Base-by-base conservation (phyloP, 2,888 invertebrate species). In the Dexiosoma caninum region DNA sequence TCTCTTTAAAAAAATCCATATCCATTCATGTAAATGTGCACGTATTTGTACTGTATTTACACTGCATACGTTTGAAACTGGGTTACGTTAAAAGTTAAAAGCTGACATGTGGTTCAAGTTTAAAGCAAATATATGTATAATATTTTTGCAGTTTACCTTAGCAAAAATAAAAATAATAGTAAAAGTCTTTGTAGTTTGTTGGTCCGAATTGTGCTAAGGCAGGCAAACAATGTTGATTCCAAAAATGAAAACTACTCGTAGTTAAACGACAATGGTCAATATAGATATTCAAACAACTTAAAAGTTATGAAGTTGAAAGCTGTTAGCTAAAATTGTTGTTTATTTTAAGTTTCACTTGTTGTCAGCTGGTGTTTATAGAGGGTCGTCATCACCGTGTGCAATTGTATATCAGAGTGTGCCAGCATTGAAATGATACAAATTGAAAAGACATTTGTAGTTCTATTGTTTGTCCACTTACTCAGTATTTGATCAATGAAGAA, bases 221-320 rank as follows among this genome's bases (percentile, higher is more conserved):
- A 21, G 5, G 6, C n/a, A n/a, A n/a, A 42, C 5, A 27, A 27
- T 10, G 16, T 1, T 42, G 42, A 27, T 42, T 7, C 1, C 42
- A 60, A 16, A 27, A 27, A 27, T 5, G 1, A 10, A 60, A 60
- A 53, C 14, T 57, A 2, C 40, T 21, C 12, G 12, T 37, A 42
- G 23, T 12, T 49, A 64, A 64, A 23, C 2, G 16, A 37, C 14
- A 66, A 16, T 51, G 51, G 51, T 16, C 66, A 51, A 27, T 12
- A n/a, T 27, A 44, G 14, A 37, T 16, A 37, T 37, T 37, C 27
- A 12, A 51, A 27, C 19, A 51, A 23, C 51, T 23, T 27, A 51
- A 37, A 66, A 66, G 7, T 66, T 66, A 37, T 66, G 16, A 66
- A 51, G 27, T 51, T 49, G 37, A 37, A 51, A 66, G 27, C 51